Evolutionary conservation across 1,140 invertebrate genomes (phyloP), one percentile per base, ranked within the genome.

Genomic region (Coptotermes formosanus): DNA sequence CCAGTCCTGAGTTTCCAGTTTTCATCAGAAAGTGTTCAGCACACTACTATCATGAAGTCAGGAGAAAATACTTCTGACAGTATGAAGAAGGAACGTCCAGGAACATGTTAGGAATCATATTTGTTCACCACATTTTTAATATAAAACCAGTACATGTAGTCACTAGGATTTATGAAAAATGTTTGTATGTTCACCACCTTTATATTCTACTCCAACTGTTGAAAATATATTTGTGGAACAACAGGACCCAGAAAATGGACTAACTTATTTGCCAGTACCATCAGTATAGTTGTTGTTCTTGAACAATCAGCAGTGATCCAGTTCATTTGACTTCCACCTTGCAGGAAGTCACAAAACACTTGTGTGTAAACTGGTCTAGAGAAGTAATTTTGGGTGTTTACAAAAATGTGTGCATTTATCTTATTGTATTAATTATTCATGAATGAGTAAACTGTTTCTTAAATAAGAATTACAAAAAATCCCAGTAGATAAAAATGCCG

Each of bases 331-430:
- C 25, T 75, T 75, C 64, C 25, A 75, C n/a, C 64, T 75, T 75
- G 64, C 64, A 75, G 25, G 25, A 75, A 75, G 25, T 75, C n/a
- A 30, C 64, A 75, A 3, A 30, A 8, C 25, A 30, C 1, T 75
- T 75, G 19, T 75, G 64, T 75, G 25, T 75, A 75, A 25, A 75
- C n/a, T 75, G 64, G 64, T 75, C n/a, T 75, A 75, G 64, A 75
- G 25, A 75, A 75, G 64, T n/a, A 75, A 75, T 75, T 75, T 75
- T 75, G 64, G n/a, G n/a, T 75, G 64, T 75, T 75, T 75, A 75
- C 64, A 75, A 30, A 0, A 75, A 21, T 75, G 64, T 75, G 64
- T 75, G 64, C 64, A 75, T 75, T 75, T 75, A 75, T 75, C 64
- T 75, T 75, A 75, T 16, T 75, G 25, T 75, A 75, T n/a, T 75